phyloP scores from a whole-genome alignment of 2,888 invertebrate genomes.

The Troides aeacus region DNA sequence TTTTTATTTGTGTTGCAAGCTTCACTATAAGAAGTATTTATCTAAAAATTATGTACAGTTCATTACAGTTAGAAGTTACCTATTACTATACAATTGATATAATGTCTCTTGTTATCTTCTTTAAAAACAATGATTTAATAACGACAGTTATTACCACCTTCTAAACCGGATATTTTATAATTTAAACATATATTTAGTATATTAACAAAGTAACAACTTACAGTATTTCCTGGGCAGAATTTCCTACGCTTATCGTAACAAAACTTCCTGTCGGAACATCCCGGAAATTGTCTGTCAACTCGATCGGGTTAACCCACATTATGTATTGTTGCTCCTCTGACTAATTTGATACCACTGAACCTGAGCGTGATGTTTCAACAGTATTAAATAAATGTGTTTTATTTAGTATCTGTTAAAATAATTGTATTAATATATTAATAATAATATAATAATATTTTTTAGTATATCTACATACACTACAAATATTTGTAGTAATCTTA shows the following conservation, averaged over 20 bases:
- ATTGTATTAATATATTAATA: too few species aligned
- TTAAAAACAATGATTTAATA: too few species aligned
- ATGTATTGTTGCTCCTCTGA: slow-evolving; percentile 11
- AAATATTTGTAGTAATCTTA: too few species aligned
- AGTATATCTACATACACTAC: too few species aligned
- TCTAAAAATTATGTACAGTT: slow-evolving; percentile 15
- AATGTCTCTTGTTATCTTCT: neutral
- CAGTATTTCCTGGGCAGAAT: slow-evolving; percentile 16
- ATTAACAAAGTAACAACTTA: slow-evolving; percentile 15
- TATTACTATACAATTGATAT: neutral
- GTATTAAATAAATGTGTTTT: neutral
- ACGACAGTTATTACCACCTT: too few species aligned
- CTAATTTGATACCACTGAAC: slow-evolving; percentile 12
- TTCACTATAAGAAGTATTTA: slow-evolving; percentile 14
- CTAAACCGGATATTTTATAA: neutral
- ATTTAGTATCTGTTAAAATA: neutral
- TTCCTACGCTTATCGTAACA: slow-evolving; percentile 17
- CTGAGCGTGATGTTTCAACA: neutral
- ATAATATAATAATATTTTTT: too few species aligned
- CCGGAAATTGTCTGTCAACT: slow-evolving; percentile 26
- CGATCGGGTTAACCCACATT: slow-evolving; percentile 18
- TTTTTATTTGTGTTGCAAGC: slow-evolving; percentile 54
- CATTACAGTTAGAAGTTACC: slow-evolving; percentile 10
- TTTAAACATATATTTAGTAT: neutral
- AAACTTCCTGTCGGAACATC: slow-evolving; percentile 15